phyloP scores from a whole-genome alignment of 2,113 vertebrate genomes.

The Cervus canadensis region DNA sequence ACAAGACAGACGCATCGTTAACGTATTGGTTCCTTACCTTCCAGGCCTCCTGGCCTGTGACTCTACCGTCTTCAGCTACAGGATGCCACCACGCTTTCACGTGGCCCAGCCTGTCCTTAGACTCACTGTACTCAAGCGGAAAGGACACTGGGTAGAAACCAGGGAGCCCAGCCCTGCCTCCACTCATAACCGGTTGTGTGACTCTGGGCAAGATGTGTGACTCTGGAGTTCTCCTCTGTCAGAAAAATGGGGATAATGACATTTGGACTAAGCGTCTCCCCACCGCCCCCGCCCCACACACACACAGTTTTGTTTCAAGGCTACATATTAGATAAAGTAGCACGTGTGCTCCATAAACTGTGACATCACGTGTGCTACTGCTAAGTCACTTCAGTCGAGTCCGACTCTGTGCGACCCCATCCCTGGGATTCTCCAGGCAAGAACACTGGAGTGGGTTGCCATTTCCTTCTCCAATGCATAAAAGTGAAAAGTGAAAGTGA shows the following conservation, averaged over 20 bases:
- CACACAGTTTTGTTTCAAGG: neutral
- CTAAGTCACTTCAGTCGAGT: too few relatives aligned
- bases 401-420: too few relatives aligned
- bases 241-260: neutral
- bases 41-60: neutral
- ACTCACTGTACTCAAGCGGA: fast-evolving
- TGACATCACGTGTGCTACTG: neutral
- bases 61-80: neutral
- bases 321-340: neutral
- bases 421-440: too few relatives aligned
- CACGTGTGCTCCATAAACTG: neutral
- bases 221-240: neutral
- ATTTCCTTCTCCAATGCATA: too few relatives aligned
- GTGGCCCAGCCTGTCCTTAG: neutral
- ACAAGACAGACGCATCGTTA: neutral
- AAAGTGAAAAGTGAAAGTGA: too few relatives aligned
- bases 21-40: neutral
- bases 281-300: neutral
- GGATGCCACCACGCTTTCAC: fast-evolving
- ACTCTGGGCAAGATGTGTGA: neutral
- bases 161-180: neutral
- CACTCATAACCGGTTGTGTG: neutral
- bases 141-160: neutral
- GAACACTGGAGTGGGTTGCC: too few relatives aligned
- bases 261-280: neutral